Evolutionary conservation across 2,888 invertebrate genomes (phyloP).

Genomic region (Empis livida): DNA sequence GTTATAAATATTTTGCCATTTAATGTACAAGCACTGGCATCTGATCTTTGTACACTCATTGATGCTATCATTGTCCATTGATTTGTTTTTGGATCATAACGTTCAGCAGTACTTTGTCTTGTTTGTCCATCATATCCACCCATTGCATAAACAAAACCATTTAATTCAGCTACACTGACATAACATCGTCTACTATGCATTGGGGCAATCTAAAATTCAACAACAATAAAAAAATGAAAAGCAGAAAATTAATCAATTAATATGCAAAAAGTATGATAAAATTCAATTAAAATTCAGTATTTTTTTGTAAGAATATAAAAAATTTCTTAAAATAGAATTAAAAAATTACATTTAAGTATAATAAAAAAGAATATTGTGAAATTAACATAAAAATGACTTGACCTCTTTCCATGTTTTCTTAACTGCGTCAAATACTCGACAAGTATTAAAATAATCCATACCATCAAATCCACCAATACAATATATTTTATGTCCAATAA

Average conservation of each 20-base stretch:
- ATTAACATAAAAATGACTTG: slow-evolving; percentile 1
- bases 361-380: not conserved
- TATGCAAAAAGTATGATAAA: not conserved
- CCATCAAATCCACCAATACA: slow-evolving; percentile 90
- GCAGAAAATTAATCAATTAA: not conserved
- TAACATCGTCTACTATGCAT: slow-evolving; percentile 84
- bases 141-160: slow-evolving; percentile 71
- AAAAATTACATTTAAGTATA: not conserved
- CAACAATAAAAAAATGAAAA: slow-evolving; percentile 6
- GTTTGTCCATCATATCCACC: slow-evolving; percentile 80
- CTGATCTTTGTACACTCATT: slow-evolving; percentile 81
- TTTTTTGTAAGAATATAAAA: not conserved
- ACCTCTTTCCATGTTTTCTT: slow-evolving; percentile 73
- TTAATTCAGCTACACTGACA: slow-evolving; percentile 68
- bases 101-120: slow-evolving; percentile 75
- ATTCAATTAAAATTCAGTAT: slow-evolving; percentile 2
- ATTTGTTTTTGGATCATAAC: slow-evolving; percentile 69
- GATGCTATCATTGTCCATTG: slow-evolving; percentile 80
- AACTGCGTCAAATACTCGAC: slow-evolving; percentile 76
- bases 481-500: slow-evolving; percentile 71
- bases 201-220: slow-evolving; percentile 48
- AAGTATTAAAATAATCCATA: slow-evolving; percentile 64
- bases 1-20: slow-evolving; percentile 46
- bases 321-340: not conserved
- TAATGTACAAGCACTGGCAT: slow-evolving; percentile 79